Evolutionary conservation across 2,888 invertebrate genomes (phyloP), one percentile per base, ranked within the genome.

Genomic region (Ecliptopera silaceata): DNA sequence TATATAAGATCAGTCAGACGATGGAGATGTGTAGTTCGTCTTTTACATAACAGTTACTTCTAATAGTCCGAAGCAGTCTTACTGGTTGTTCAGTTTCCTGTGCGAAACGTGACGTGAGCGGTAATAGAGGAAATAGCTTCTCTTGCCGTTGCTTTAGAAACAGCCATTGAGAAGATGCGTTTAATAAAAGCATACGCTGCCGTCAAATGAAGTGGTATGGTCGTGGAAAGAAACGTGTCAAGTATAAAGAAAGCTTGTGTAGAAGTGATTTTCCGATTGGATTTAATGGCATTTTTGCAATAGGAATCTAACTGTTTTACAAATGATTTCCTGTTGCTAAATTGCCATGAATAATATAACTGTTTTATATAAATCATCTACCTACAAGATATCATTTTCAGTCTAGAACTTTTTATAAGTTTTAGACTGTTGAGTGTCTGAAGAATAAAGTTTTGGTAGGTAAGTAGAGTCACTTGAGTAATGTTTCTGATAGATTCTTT

Each of bases 121-220:
- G 32, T 49, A 47, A 54, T 53, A 49, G 49, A 48, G 44, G 49
- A 56, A 49, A 56, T 49, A 45, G 44, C 55, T 44, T 47, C 47
- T 48, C 46, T 45, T 20, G 42, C 17, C 44, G 48, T 44, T 48
- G 42, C 36, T 48, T 45, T 22, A 45, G 55, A 42, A 47, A 38
- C 47, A 26, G 36, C 49, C 32, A 32, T 41, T 53, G 53, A 39
- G 43, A 49, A 22, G 48, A 43, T 36, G 26, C 34, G 18, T 49
- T 55, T 44, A 48, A 31, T 39, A 43, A 38, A 54, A 54, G 42
- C 26, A 13, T 32, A 53, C 41, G 42, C 22, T 11, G 46, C 18
- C 43, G 43, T 55, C 43, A 55, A 54, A 54, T 41, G 26, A 22
- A 53, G 26, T 34, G 12, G 11, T 13, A 53, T 34, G 12, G 22